Percentiles rank a stretch among this genome's conserved stretches.
Evolutionary conservation across 1,140 invertebrate genomes (phyloP).

Genomic region (Eriosoma lanigerum): DNA sequence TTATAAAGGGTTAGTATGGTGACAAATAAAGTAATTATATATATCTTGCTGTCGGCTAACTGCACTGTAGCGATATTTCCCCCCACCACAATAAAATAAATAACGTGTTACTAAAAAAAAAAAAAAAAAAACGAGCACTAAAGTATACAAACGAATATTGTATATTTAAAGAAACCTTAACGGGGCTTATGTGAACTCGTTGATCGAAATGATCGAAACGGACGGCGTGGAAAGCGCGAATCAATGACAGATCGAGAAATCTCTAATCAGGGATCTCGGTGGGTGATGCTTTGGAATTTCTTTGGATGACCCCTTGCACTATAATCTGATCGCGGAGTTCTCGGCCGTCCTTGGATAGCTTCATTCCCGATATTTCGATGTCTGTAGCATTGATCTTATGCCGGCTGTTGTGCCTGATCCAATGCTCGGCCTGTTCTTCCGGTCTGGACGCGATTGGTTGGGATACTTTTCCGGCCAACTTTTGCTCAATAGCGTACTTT

Average conservation of each 20-base stretch:
- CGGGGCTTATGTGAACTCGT: too few species aligned
- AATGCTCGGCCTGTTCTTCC: not conserved
- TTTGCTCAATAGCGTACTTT: conserved; percentile 44
- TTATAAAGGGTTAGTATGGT: conserved; percentile 3
- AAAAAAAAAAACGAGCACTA: not conserved
- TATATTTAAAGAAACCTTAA: too few species aligned
- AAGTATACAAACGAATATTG: too few species aligned
- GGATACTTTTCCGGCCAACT: not conserved
- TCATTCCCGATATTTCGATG: not conserved
- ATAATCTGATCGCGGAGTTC: conserved; percentile 29
- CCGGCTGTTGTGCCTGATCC: conserved; percentile 6
- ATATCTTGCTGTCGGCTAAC: not conserved
- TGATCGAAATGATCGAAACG: not conserved
- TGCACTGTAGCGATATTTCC: not conserved
- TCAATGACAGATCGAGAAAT: too few species aligned
- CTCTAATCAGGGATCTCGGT: not conserved
- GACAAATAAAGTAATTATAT: not conserved
- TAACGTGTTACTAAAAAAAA: conserved; percentile 13
- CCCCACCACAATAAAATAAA: conserved; percentile 36
- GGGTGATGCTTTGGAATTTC: not conserved
- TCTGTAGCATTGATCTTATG: not conserved
- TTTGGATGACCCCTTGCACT: not conserved
- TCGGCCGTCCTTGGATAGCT: not conserved
- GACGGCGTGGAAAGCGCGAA: not conserved
- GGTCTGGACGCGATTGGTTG: not conserved